These are phyloP conservation scores for Unio delphinus DNA, from an alignment of 2,888 invertebrate genomes.

Conservation along the genomic window DNA sequence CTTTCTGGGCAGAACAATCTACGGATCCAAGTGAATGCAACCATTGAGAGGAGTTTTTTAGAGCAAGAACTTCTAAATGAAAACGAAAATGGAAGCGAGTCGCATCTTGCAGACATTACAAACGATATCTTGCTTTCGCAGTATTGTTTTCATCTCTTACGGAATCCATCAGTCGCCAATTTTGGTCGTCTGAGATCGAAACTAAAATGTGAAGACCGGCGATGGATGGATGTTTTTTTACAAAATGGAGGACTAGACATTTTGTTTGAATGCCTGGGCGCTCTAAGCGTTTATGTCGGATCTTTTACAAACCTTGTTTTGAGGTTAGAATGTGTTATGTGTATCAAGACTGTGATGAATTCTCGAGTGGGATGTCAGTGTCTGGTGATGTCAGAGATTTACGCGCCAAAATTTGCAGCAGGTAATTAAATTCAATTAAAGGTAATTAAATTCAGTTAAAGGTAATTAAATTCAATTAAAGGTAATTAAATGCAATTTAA, in stretches of 20 bases:
- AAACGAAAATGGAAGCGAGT: not conserved
- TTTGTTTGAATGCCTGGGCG: slow-evolving; percentile 56
- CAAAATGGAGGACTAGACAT: slow-evolving; percentile 58
- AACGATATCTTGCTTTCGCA: slow-evolving; percentile 48
- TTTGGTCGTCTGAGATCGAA: slow-evolving; percentile 58
- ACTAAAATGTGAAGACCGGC: slow-evolving; percentile 48
- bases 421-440: slow-evolving; percentile 69
- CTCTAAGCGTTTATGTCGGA: slow-evolving; percentile 40
- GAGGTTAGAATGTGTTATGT: slow-evolving; percentile 64
- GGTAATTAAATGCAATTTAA: slow-evolving; percentile 68
- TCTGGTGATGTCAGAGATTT: slow-evolving; percentile 93
- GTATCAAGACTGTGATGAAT: slow-evolving; percentile 79
- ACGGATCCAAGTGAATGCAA: slow-evolving; percentile 8
- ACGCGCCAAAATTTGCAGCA: slow-evolving; percentile 90
- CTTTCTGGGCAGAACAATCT: slow-evolving; percentile 13
- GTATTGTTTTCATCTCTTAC: slow-evolving; percentile 50
- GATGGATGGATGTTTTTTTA: slow-evolving; percentile 64
- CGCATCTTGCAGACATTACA: slow-evolving; percentile 43
- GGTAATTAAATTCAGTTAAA: slow-evolving; percentile 69
- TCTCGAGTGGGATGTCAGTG: slow-evolving; percentile 93
- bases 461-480: slow-evolving; percentile 69
- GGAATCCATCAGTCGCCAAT: slow-evolving; percentile 57
- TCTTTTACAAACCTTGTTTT: slow-evolving; percentile 51
- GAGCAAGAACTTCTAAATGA: not conserved
- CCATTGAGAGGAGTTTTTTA: not conserved